Conservation (phyloP, 2,888 invertebrate species). For the Sarcophaga rosellei region DNA sequence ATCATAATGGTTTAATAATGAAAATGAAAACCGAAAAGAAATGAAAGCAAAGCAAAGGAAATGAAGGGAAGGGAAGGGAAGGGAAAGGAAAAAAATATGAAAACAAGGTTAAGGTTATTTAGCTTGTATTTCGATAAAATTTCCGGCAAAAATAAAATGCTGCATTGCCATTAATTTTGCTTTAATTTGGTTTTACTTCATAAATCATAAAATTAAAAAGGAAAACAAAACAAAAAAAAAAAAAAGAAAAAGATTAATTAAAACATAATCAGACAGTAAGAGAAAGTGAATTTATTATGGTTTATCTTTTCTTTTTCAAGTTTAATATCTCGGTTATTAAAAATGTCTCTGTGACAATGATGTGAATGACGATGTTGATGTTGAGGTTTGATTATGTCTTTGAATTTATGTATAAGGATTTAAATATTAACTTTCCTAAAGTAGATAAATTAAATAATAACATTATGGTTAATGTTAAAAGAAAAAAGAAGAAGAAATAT, state of each 20-base stretch:
- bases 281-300: not conserved
- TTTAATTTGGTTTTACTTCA: slow-evolving; percentile 5
- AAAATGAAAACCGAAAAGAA: slow-evolving; percentile 33
- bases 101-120: slow-evolving; percentile 63
- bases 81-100: not conserved
- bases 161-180: not conserved
- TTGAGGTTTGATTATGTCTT: not conserved
- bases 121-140: slow-evolving; percentile 43
- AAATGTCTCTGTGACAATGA: not conserved
- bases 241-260: not conserved
- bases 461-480: not conserved
- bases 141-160: slow-evolving; percentile 43
- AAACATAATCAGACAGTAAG: not conserved
- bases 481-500: not conserved
- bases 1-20: slow-evolving; percentile 36
- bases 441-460: not conserved
- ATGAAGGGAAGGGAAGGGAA: slow-evolving; percentile 20
- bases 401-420: not conserved
- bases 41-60: slow-evolving; percentile 42
- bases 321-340: too few relatives aligned
- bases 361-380: not conserved
- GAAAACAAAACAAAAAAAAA: not conserved
- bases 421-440: not conserved
- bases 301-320: not conserved
- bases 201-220: not conserved